Conservation (phyloP, 2,113 vertebrate genomes). For the Sinosuthora webbiana region DNA sequence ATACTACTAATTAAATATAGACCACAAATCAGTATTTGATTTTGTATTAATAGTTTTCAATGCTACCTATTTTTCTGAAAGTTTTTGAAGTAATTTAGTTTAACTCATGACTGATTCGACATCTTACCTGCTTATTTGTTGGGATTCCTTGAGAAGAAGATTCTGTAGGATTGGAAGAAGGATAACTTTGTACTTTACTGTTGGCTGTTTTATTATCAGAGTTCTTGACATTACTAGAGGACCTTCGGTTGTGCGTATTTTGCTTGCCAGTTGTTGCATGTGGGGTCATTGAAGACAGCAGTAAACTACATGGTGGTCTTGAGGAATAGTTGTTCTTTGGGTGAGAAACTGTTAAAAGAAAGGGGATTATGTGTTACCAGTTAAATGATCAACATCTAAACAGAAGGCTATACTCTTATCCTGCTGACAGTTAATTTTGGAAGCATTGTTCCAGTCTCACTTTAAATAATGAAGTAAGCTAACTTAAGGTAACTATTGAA, state of each 20-base stretch:
- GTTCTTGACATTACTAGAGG: slow-evolving; percentile 63
- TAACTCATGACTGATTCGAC: background rate
- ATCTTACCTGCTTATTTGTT: slow-evolving; percentile 73
- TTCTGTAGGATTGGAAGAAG: slow-evolving; percentile 48
- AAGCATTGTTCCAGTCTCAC: background rate
- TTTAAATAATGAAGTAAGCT: background rate
- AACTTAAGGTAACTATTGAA: background rate
- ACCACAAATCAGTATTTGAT: background rate
- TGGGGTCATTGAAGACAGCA: slow-evolving; percentile 56
- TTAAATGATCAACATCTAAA: background rate
- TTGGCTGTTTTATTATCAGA: slow-evolving; percentile 57
- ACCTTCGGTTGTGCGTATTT: slow-evolving; percentile 47
- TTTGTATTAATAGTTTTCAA: background rate
- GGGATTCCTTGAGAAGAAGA: slow-evolving; percentile 51
- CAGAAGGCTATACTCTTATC: background rate
- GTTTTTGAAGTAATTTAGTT: background rate
- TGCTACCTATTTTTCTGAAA: background rate
- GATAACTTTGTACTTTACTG: slow-evolving; percentile 40
- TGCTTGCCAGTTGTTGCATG: slow-evolving; percentile 59
- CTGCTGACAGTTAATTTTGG: background rate
- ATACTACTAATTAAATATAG: background rate
- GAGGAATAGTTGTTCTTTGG: slow-evolving; percentile 82
- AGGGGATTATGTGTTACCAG: background rate
- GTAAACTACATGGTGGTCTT: slow-evolving; percentile 66
- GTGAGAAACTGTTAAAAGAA: slow-evolving; percentile 72